phyloP scores from a whole-genome alignment of 2,888 invertebrate species.

The Nymphalis polychloros region DNA sequence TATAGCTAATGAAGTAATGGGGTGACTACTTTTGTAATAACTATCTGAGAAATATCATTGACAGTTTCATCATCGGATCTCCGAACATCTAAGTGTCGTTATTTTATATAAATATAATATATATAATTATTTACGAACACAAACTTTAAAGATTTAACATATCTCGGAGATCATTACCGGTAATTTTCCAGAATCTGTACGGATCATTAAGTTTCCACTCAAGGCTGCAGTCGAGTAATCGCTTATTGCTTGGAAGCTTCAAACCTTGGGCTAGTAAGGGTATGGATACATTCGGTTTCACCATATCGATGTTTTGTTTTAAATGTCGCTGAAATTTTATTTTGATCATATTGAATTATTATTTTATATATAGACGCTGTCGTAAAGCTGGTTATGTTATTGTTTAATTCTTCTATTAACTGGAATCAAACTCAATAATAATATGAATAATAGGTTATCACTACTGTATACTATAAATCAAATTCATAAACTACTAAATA shows the following conservation, averaged over 20 bases:
- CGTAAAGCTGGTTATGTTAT: too few species aligned
- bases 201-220: constrained; percentile 46
- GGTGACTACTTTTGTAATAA: too few species aligned
- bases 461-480: too few species aligned
- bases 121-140: constrained; percentile 29
- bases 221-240: constrained; percentile 43
- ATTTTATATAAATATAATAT: not conserved
- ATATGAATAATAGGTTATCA: too few species aligned
- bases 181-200: constrained; percentile 50
- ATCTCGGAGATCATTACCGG: constrained; percentile 47
- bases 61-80: too few species aligned
- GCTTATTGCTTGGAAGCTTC: constrained; percentile 39
- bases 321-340: not conserved
- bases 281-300: not conserved
- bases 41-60: too few species aligned
- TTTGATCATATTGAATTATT: not conserved
- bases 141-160: constrained; percentile 45
- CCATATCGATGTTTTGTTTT: not conserved
- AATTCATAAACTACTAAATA: too few species aligned
- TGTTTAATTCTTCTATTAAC: too few species aligned
- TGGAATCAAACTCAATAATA: too few species aligned
- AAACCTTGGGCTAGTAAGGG: constrained; percentile 41
- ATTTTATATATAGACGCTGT: too few species aligned
- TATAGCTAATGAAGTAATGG: too few species aligned
- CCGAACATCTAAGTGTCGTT: too few species aligned